phyloP scores from a whole-genome alignment of 2,113 vertebrate species.

The Sinocyclocheilus anshuiensis region DNA sequence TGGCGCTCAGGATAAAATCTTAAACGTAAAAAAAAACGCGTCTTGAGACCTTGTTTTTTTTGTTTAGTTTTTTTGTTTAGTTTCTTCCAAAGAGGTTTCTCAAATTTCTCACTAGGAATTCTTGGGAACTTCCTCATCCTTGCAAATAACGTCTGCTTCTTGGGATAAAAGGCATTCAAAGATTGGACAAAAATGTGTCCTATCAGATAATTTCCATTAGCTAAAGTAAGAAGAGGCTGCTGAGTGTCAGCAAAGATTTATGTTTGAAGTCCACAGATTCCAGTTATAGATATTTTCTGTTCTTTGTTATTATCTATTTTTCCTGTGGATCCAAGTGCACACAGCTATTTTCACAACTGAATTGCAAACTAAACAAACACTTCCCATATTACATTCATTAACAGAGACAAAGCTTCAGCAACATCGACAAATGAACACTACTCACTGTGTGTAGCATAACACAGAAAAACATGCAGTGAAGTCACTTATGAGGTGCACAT shows the following conservation, averaged over 20 bases:
- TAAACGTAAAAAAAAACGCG: too few species aligned
- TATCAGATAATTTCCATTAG: slow-evolving; percentile 64
- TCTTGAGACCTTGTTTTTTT: too few species aligned
- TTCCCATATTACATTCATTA: slow-evolving; percentile 45
- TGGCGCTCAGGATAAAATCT: too few species aligned
- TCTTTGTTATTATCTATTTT: slow-evolving; percentile 74
- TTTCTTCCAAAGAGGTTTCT: too few species aligned
- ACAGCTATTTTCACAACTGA: slow-evolving; percentile 72
- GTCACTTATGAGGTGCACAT: neutral
- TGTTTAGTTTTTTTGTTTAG: too few species aligned
- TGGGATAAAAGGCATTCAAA: slow-evolving; percentile 30
- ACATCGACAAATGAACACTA: neutral
- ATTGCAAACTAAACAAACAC: slow-evolving; percentile 79
- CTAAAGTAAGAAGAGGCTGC: slow-evolving; percentile 59
- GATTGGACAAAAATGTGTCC: slow-evolving; percentile 61
- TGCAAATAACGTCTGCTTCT: slow-evolving; percentile 45
- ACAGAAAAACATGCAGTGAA: neutral
- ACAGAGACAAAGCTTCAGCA: neutral
- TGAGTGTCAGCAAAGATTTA: slow-evolving; percentile 68
- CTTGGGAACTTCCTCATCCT: neutral
- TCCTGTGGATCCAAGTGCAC: slow-evolving; percentile 74
- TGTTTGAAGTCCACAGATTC: slow-evolving; percentile 78
- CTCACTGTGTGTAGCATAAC: neutral
- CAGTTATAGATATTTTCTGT: slow-evolving; percentile 82
- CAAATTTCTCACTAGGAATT: neutral